Conservation (phyloP, 1,140 invertebrate species). For the Cydia splendana region DNA sequence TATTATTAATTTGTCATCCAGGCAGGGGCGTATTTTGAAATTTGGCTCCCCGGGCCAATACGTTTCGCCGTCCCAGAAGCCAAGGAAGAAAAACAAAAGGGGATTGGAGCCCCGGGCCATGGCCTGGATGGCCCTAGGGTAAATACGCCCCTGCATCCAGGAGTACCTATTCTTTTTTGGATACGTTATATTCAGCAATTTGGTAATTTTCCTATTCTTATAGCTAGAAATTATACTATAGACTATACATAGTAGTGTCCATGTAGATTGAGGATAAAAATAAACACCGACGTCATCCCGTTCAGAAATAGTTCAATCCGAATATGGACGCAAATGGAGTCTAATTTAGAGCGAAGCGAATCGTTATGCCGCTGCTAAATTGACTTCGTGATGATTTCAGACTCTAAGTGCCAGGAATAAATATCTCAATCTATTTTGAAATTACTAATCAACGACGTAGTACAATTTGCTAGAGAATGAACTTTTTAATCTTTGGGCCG, state of each 20-base stretch:
- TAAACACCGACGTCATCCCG: slow-evolving; percentile 30
- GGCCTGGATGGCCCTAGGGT: too few relatives aligned
- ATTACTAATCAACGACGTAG: not conserved
- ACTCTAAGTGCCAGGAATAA: slow-evolving; percentile 26
- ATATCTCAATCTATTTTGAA: not conserved
- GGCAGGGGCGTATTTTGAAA: too few relatives aligned
- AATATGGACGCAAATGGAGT: slow-evolving; percentile 29
- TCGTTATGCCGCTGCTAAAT: slow-evolving; percentile 24
- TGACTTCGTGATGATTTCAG: slow-evolving; percentile 8
- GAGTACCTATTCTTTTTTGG: too few relatives aligned
- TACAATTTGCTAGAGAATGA: slow-evolving; percentile 10
- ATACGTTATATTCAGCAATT: too few relatives aligned
- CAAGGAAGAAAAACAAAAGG: too few relatives aligned
- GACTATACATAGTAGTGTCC: not conserved
- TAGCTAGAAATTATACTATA: not conserved
- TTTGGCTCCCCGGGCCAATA: too few relatives aligned
- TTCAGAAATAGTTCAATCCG: slow-evolving; percentile 28
- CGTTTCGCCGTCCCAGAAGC: too few relatives aligned
- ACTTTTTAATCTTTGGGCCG: slow-evolving; percentile 22
- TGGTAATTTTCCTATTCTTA: too few relatives aligned
- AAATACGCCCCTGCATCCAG: too few relatives aligned
- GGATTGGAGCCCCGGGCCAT: too few relatives aligned
- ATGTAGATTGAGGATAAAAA: not conserved
- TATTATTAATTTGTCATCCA: too few relatives aligned
- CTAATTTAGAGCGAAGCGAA: slow-evolving; percentile 31